Percentiles rank a stretch among this genome's conserved stretches.
phyloP scores from a whole-genome alignment of 1,140 invertebrate genomes.

The Calosoma granatense region DNA sequence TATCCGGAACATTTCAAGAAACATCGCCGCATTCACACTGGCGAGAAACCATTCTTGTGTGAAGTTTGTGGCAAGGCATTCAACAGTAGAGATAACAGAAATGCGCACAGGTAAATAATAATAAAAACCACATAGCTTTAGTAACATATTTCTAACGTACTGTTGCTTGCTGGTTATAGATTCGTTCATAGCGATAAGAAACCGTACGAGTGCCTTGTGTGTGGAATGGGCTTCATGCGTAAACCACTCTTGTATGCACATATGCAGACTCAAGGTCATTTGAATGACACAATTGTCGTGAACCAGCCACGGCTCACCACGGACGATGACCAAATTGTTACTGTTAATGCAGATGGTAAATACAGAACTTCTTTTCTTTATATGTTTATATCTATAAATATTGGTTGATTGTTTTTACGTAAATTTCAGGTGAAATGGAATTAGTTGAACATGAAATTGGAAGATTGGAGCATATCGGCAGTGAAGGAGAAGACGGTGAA shows the following conservation, averaged over 20 bases:
- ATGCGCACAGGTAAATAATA: constrained; percentile 62
- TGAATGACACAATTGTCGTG: constrained; percentile 67
- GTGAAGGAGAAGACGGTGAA: constrained; percentile 27
- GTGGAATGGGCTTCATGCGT: constrained; percentile 72
- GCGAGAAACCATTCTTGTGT: constrained; percentile 67
- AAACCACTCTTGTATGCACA: constrained; percentile 71
- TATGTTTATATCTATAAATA: constrained; percentile 6
- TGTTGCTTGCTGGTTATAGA: background rate
- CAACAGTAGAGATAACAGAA: constrained; percentile 72
- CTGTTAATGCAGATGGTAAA: constrained; percentile 21
- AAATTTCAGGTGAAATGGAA: constrained; percentile 31
- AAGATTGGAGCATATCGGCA: constrained; percentile 20
- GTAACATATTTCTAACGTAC: background rate
- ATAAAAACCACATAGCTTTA: too few species aligned
- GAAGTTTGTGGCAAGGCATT: constrained; percentile 83
- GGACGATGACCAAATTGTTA: constrained; percentile 42
- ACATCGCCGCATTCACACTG: constrained; percentile 67
- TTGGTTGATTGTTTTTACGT: constrained; percentile 1
- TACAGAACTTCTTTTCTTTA: too few species aligned
- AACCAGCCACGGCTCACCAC: constrained; percentile 62
- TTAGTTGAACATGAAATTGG: constrained; percentile 21
- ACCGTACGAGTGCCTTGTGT: constrained; percentile 72
- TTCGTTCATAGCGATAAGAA: constrained; percentile 80
- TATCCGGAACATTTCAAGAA: constrained; percentile 79
- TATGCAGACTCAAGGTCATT: constrained; percentile 53